Percentiles rank a stretch among this genome's conserved stretches.
These are phyloP conservation scores for Drosophila pullipes DNA, from an alignment of 2,888 invertebrate species.

Conservation along the genomic window DNA sequence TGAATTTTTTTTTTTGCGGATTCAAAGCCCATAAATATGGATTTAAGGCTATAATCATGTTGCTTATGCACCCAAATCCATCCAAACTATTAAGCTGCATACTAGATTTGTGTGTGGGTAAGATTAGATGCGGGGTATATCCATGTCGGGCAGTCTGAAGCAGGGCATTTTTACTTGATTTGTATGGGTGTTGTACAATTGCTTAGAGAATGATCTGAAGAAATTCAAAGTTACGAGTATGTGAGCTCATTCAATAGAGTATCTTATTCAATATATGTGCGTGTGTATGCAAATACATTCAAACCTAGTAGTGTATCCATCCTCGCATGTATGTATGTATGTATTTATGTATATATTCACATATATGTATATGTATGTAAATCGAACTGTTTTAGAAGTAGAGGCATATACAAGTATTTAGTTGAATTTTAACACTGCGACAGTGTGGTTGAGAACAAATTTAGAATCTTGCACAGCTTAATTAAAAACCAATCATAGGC, in stretches of 20 bases:
- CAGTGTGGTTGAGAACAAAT: constrained; percentile 43
- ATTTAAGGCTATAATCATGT: not conserved
- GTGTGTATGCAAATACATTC: constrained; percentile 6
- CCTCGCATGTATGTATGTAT: not conserved
- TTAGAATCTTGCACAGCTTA: not conserved
- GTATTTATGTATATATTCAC: constrained; percentile 8
- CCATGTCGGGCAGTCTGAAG: not conserved
- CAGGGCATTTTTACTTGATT: constrained; percentile 5
- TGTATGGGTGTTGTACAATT: constrained; percentile 23
- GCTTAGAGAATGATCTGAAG: constrained; percentile 48
- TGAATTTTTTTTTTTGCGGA: constrained; percentile 24
- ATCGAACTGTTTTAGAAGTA: constrained; percentile 54
- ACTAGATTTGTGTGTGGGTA: not conserved
- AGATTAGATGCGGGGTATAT: constrained; percentile 16
- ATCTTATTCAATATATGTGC: constrained; percentile 45
- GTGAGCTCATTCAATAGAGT: constrained; percentile 46
- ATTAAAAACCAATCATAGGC: not conserved
- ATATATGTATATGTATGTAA: constrained; percentile 47
- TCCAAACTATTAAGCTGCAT: not conserved
- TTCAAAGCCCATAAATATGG: not conserved
- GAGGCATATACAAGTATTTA: constrained; percentile 52
- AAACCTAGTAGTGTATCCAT: not conserved
- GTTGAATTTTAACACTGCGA: constrained; percentile 54
- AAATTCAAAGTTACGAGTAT: constrained; percentile 73
- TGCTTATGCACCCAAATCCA: not conserved